Evolutionary conservation across 1,140 invertebrate species (phyloP), one percentile per base, ranked within the genome.

Genomic region (Harpegnathos saltator): DNA sequence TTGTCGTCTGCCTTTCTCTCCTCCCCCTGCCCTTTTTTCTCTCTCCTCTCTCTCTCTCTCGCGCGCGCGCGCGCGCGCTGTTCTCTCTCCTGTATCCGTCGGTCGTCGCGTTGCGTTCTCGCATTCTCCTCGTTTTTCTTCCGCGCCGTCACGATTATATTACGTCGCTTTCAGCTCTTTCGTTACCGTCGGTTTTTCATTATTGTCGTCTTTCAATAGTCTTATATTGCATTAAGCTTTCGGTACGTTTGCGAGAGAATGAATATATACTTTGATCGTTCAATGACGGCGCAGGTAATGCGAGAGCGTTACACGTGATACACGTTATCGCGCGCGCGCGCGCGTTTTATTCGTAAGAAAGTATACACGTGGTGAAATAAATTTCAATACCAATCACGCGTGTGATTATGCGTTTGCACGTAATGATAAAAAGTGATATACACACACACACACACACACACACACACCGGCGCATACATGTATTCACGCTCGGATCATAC

Each of bases 21-120:
- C 5, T 33, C 29, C 1, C 86, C 58, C 82, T 82, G 58, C 48
- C 15, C 56, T 81, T 74, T 86, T 69, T 85, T 62, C 61, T 66
- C 68, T 52, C 66, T 84, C 59, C 56, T 52, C n/a, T 80, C 50
- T 75, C 75, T 78, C 77, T 87, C 84, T 72, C 83, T 59, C 82
- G 24, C 63, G n/a, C n/a, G n/a, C n/a, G n/a, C n/a, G n/a, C n/a
- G n/a, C n/a, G n/a, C n/a, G n/a, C 59, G 54, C 48, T 33, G 29
- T 33, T 72, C 9, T 66, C 44, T 78, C 61, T 83, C 61, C 29
- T 78, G 33, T 61, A 71, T 84, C 52, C 44, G 59, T 72, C 69
- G 56, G 22, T 77, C 75, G 63, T 63, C 44, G 22, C 38, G 38
- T 71, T 71, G 12, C 44, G 33, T 48, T 71, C 65, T 58, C 61